phyloP scores from a whole-genome alignment of 2,113 vertebrate genomes.

The Chloropsis cyanopogon region DNA sequence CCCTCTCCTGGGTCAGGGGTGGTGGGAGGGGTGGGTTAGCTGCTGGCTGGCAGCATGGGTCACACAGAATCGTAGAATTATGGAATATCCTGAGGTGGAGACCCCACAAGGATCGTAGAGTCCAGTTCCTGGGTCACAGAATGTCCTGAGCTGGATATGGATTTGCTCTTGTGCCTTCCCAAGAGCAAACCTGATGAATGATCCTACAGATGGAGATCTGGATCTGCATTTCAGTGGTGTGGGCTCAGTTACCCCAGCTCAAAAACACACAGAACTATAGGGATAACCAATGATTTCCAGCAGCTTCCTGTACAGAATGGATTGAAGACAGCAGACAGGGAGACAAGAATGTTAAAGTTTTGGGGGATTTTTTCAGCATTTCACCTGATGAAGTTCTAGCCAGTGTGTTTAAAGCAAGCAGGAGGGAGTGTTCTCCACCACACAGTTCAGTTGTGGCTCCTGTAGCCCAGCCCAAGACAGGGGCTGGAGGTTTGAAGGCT shows the following conservation, averaged over 20 bases:
- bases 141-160: background rate
- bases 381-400: background rate
- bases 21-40: background rate
- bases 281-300: background rate
- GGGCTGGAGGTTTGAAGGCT: background rate
- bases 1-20: background rate
- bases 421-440: background rate
- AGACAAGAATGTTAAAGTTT: fast-evolving
- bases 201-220: background rate
- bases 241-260: background rate
- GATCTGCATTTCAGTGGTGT: background rate
- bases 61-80: background rate
- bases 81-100: background rate
- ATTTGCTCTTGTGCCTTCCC: background rate
- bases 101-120: background rate
- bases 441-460: background rate
- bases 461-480: background rate
- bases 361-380: fast-evolving
- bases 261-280: background rate
- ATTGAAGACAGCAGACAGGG: background rate
- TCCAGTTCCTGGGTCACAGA: background rate
- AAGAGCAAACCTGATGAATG: background rate
- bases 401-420: background rate
- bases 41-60: background rate
- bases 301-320: background rate